phyloP scores from a whole-genome alignment of 2,888 invertebrate species.

The Sisyra terminalis region DNA sequence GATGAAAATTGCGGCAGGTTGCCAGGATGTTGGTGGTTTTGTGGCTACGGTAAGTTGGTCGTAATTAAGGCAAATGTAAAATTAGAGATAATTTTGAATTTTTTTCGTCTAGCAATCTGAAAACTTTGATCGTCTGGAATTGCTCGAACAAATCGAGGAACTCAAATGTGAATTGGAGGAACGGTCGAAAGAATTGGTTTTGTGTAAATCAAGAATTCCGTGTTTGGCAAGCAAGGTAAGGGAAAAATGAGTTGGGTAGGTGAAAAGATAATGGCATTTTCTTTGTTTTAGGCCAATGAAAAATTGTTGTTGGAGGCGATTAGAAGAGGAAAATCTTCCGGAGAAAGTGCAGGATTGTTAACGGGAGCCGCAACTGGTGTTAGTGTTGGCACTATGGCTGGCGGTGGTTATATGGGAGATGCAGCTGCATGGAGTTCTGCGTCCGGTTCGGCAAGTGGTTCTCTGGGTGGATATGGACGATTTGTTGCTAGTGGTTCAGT shows the following conservation, averaged over 20 bases:
- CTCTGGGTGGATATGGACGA: not conserved
- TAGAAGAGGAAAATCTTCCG: no score
- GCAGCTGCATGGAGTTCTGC: not conserved
- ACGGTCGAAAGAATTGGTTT: constrained; percentile 1
- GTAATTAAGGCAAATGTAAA: no score
- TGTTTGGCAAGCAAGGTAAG: not conserved
- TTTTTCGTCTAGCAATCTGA: no score
- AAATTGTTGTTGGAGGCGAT: no score
- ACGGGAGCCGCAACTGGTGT: not conserved
- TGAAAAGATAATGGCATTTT: no score
- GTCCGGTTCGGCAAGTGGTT: not conserved
- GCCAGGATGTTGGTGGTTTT: no score
- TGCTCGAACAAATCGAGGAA: constrained; percentile 18
- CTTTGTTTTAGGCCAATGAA: no score
- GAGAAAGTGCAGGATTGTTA: not conserved
- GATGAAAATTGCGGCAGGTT: no score
- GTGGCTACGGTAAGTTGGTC: no score
- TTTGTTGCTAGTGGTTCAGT: not conserved
- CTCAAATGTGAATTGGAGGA: constrained; percentile 13
- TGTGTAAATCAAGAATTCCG: constrained; percentile 2
- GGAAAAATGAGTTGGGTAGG: no score
- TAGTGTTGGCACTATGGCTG: not conserved
- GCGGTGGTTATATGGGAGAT: not conserved
- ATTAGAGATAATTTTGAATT: no score
- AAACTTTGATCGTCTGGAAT: constrained; percentile 9